Evolutionary conservation across 2,797 vertebrate species (phyloP), one percentile per base, ranked within the genome.

Genomic region (Lindbergichthys nudifrons): DNA sequence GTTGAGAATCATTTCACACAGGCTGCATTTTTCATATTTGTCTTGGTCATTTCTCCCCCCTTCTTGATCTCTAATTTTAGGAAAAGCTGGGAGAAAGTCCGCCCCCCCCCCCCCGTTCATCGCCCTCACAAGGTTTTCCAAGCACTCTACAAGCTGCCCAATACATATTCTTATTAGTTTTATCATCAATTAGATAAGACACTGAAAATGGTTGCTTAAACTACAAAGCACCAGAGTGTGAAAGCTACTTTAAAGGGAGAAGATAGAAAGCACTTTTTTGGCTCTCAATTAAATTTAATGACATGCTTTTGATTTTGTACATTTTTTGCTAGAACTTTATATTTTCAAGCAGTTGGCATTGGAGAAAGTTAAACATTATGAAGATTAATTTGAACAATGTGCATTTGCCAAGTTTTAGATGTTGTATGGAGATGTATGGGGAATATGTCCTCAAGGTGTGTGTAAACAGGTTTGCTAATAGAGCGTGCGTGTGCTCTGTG

Each of bases 401-500:
- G 48, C 32, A 43, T 43, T 50, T 18, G 70, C 4, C 0, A 10
- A 16, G 32, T 39, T 57, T 62, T 3, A 48, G 14, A 18, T 6
- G 23, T 23, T 23, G 5, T 19, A 13, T 26, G 21, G 23, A 47
- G 3, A 12, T 43, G 2, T 3, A n/a, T 6, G 10, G 2, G 5
- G 48, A 14, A 10, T 2, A 51, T 23, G 26, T 46, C 21, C 18
- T 67, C 1, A 19, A 46, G 18, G 16, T 42, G 32, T 41, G 19
- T 46, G 51, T 19, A 12, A 53, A 30, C 18, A 56, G 42, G 50
- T 72, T 54, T 65, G 15, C 57, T 68, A 70, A 69, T 65, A 62
- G 43, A 57, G 64, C 64, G 64, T 26, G 54, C 52, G 41, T 81
- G 73, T 77, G 70, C 60, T 72, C 51, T 43, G 54, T 75, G 45